Percentiles rank a stretch among this genome's conserved stretches.
Conservation (phyloP, 2,797 vertebrate genomes). For the Lithobates pipiens region DNA sequence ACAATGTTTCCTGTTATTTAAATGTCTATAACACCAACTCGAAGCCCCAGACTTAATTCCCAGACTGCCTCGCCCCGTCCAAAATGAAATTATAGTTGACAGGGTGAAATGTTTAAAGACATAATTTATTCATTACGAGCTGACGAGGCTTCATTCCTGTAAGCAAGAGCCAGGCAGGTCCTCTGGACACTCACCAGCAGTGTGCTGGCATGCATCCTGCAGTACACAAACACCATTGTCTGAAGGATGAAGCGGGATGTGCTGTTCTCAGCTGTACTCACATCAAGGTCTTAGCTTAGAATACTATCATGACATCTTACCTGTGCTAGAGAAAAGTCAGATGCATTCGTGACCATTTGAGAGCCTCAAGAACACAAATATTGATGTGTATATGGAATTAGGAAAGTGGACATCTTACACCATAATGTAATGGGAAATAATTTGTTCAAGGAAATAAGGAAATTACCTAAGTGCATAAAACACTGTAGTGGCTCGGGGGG, state of each 20-base stretch:
- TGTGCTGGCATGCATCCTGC: conserved; percentile 49
- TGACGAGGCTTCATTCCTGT: conserved; percentile 61
- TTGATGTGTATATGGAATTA: conserved; percentile 13
- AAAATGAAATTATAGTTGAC: conserved; percentile 63
- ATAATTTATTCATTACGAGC: conserved; percentile 63
- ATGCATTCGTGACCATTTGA: not conserved
- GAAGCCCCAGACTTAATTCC: conserved; percentile 62
- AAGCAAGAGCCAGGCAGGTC: conserved; percentile 61
- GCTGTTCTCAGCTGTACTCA: conserved; percentile 53
- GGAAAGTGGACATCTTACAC: not conserved
- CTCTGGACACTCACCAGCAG: conserved; percentile 60
- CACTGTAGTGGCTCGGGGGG: not conserved
- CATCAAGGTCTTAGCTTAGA: conserved; percentile 42
- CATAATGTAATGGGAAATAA: not conserved
- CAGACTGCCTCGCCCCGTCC: conserved; percentile 62
- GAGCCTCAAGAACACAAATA: not conserved
- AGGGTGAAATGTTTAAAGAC: conserved; percentile 63
- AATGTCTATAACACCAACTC: conserved; percentile 62
- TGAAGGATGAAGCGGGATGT: conserved; percentile 59
- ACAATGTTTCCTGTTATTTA: conserved; percentile 62
- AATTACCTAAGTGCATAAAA: not conserved
- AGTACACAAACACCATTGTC: conserved; percentile 61
- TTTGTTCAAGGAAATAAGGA: not conserved
- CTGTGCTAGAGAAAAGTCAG: conserved; percentile 23
- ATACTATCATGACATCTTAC: conserved; percentile 28